phyloP scores from a whole-genome alignment of 2,888 invertebrate species.

The Mactromeris polynyma region DNA sequence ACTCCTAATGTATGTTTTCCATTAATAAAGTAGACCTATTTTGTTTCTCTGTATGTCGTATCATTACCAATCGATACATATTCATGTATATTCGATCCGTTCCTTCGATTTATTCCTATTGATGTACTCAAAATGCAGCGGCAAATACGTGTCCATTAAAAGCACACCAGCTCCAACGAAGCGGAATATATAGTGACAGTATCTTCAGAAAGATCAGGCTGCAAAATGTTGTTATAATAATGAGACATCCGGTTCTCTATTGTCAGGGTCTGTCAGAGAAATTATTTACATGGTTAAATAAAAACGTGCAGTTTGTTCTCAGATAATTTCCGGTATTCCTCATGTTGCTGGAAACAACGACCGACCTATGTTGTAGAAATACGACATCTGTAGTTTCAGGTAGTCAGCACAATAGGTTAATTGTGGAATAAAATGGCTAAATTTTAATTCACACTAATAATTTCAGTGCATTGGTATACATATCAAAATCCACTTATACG shows the following conservation, averaged over 20 bases:
- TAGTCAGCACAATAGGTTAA: not conserved
- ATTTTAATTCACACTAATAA: too few relatives aligned
- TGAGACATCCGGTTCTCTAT: not conserved
- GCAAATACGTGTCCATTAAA: not conserved
- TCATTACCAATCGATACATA: not conserved
- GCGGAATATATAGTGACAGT: slow-evolving; percentile 1
- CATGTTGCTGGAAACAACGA: not conserved
- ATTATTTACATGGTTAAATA: slow-evolving; percentile 6
- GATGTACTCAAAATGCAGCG: not conserved
- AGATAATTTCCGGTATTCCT: not conserved
- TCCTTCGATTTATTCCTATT: not conserved
- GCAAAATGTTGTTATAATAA: not conserved
- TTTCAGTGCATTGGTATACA: too few relatives aligned
- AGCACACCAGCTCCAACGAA: not conserved
- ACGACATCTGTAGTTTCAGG: not conserved
- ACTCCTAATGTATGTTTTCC: not conserved
- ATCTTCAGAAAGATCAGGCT: not conserved
- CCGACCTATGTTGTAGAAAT: not conserved
- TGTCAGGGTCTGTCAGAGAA: slow-evolving; percentile 4
- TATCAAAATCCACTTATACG: too few relatives aligned
- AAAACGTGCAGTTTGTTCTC: not conserved
- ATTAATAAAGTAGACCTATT: not conserved
- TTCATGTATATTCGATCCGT: not conserved
- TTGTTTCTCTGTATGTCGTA: not conserved
- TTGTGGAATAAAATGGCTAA: not conserved